Evolutionary conservation across 2,888 invertebrate genomes (phyloP).

Genomic region (Cephus rjabovi): DNA sequence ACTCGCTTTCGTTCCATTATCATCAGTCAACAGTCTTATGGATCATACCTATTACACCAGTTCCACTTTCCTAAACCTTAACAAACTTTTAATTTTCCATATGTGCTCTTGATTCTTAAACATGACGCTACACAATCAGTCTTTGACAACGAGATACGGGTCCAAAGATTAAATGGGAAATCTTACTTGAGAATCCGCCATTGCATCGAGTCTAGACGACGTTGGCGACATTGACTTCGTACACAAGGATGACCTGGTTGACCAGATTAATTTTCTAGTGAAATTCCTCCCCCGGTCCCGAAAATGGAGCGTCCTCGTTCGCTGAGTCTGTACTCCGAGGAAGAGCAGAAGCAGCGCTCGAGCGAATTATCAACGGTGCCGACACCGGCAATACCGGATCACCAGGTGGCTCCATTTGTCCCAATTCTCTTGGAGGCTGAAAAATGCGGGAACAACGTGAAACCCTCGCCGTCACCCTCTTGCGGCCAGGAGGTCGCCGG

Average conservation of each 20-base stretch:
- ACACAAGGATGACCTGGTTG: neutral
- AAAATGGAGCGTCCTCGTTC: constrained; percentile 59
- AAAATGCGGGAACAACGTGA: constrained; percentile 18
- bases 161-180: neutral
- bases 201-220: neutral
- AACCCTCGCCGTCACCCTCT: constrained; percentile 41
- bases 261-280: constrained; percentile 44
- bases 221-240: neutral
- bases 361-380: constrained; percentile 47
- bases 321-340: constrained; percentile 56
- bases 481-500: constrained; percentile 56
- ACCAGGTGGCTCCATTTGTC: constrained; percentile 37
- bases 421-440: constrained; percentile 37
- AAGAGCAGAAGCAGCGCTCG: constrained; percentile 50
- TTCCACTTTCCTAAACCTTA: neutral
- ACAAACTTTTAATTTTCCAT: neutral
- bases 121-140: neutral
- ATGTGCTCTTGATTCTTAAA: neutral
- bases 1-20: neutral
- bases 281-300: constrained; percentile 30
- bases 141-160: neutral
- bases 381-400: constrained; percentile 44
- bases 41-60: neutral
- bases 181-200: neutral
- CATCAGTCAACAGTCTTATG: neutral